A percentile compares a stretch with the other conserved stretches of the same genome.
Conservation (phyloP, 1,140 invertebrate species). For the Nixonia krombeini region DNA sequence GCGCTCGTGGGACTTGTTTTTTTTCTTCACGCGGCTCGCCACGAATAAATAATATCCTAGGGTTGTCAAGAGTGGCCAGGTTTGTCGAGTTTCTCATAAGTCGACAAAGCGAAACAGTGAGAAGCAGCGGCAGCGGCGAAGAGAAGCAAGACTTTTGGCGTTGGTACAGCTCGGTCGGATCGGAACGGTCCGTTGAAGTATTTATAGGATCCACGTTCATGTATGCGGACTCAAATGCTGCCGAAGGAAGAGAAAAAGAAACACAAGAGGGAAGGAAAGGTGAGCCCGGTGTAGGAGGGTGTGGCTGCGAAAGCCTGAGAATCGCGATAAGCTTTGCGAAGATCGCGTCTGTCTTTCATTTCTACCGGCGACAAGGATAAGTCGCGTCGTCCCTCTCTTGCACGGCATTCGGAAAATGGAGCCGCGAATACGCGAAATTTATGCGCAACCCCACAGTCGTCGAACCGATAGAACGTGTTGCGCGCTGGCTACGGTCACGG, state of each 20-base stretch:
- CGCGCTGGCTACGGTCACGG: background rate
- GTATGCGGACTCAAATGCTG: conserved; percentile 25
- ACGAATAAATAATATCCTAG: conserved; percentile 24
- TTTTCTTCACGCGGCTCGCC: conserved; percentile 10
- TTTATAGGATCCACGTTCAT: conserved; percentile 34
- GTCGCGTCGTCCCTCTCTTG: conserved; percentile 2
- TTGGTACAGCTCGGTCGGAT: conserved; percentile 30
- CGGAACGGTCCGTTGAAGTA: conserved; percentile 28
- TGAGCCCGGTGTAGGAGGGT: conserved; percentile 12
- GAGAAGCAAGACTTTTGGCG: conserved; percentile 14
- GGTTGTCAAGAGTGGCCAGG: conserved; percentile 8
- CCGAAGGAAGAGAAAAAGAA: conserved; percentile 14
- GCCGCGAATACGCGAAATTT: background rate
- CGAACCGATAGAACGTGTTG: background rate
- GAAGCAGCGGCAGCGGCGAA: conserved; percentile 5
- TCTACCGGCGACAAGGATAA: conserved; percentile 1
- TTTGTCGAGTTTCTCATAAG: conserved; percentile 15
- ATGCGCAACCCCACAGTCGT: background rate
- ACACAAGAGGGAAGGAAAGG: background rate
- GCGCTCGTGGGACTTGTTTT: conserved; percentile 1
- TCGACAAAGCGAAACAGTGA: conserved; percentile 3
- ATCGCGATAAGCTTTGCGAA: conserved; percentile 35
- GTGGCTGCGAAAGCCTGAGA: conserved; percentile 33
- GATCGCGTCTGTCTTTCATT: conserved; percentile 34
- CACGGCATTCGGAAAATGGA: conserved; percentile 6